phyloP scores from a whole-genome alignment of 2,888 invertebrate species.

The Siphlonurus alternatus region DNA sequence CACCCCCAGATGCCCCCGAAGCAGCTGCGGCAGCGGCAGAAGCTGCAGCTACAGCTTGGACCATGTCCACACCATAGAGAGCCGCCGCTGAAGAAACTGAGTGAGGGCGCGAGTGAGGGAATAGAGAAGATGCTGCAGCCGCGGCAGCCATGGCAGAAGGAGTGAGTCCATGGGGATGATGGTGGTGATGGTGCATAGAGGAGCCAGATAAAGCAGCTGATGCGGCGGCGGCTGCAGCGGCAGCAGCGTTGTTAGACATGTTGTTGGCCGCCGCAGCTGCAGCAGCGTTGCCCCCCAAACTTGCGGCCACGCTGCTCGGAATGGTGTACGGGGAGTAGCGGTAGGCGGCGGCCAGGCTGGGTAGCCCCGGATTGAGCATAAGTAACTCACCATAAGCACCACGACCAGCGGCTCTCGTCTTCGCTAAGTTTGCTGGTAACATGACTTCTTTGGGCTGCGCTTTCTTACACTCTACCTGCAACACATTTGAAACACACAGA shows the following conservation, averaged over 20 bases:
- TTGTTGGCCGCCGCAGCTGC: constrained; percentile 21
- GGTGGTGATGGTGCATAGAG: constrained; percentile 13
- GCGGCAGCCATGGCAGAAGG: constrained; percentile 23
- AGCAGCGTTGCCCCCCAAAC: constrained; percentile 22
- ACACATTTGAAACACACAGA: too few species aligned
- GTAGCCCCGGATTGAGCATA: constrained; percentile 48
- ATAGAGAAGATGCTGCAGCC: constrained; percentile 20
- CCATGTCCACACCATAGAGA: constrained; percentile 30
- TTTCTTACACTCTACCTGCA: constrained; percentile 99
- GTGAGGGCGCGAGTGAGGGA: constrained; percentile 20
- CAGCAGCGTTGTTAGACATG: constrained; percentile 24
- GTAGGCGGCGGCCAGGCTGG: constrained; percentile 28
- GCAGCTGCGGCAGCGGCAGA: constrained; percentile 8
- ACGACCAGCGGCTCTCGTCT: constrained; percentile 87
- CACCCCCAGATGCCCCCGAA: constrained; percentile 4
- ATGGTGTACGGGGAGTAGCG: constrained; percentile 45
- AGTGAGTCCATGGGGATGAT: constrained; percentile 4
- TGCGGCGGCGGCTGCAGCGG: constrained; percentile 22
- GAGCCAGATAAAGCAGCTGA: too few species aligned
- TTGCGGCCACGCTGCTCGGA: constrained; percentile 23
- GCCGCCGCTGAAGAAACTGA: constrained; percentile 20
- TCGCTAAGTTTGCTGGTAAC: constrained; percentile 92
- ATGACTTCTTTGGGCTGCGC: constrained; percentile 99
- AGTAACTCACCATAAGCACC: constrained; percentile 97
- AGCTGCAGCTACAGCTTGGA: constrained; percentile 15